These are phyloP conservation scores for Podarcis cretensis DNA, from an alignment of 2,113 vertebrate genomes.

Conservation along the genomic window DNA sequence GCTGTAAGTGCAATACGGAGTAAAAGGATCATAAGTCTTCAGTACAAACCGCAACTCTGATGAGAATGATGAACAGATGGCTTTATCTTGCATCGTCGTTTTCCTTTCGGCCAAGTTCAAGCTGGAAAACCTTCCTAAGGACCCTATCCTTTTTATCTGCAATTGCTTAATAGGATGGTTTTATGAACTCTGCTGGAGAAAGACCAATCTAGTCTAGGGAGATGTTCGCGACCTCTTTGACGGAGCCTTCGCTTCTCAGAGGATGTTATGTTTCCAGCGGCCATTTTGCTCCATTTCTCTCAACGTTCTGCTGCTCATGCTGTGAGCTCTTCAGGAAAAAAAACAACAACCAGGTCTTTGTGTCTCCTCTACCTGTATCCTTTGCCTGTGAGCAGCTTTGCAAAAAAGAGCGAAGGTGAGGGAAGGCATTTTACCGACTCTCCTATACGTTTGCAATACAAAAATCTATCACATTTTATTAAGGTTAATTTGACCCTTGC, in stretches of 20 bases:
- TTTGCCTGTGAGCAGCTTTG: slow-evolving; percentile 39
- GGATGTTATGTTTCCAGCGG: slow-evolving; percentile 31
- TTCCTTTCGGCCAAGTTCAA: slow-evolving; percentile 55
- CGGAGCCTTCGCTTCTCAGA: slow-evolving; percentile 55
- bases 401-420: slow-evolving; percentile 25
- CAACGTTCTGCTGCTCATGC: slow-evolving; percentile 43
- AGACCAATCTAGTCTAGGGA: slow-evolving; percentile 46
- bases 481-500: not conserved
- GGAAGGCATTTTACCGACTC: not conserved
- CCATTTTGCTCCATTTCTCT: not conserved
- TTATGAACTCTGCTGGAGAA: slow-evolving; percentile 54
- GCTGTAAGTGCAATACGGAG: no score
- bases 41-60: slow-evolving; percentile 41
- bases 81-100: slow-evolving; percentile 48
- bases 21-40: slow-evolving; percentile 60
- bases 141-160: slow-evolving; percentile 50
- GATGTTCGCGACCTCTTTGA: slow-evolving; percentile 27
- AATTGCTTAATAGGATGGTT: slow-evolving; percentile 41
- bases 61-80: slow-evolving; percentile 49
- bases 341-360: slow-evolving; percentile 33
- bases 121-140: slow-evolving; percentile 54
- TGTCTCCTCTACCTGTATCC: slow-evolving; percentile 21
- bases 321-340: slow-evolving; percentile 26
- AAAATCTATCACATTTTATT: not conserved
- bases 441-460: not conserved